These are phyloP conservation scores for Philotrypesis tridentata DNA, from an alignment of 1,140 invertebrate species.

Conservation along the genomic window DNA sequence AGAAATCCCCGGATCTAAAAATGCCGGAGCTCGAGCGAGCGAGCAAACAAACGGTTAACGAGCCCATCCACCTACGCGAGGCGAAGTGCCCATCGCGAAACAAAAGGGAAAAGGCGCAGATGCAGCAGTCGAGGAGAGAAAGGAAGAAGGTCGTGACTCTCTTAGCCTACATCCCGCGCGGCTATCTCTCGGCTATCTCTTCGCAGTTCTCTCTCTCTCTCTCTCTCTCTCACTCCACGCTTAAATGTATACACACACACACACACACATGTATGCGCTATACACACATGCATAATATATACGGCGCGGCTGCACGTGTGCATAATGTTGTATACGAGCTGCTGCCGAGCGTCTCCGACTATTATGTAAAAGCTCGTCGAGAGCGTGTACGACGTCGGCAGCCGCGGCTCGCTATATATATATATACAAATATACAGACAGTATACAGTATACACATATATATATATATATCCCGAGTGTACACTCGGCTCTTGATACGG, in stretches of 20 bases:
- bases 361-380: conserved; percentile 8
- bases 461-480: no score
- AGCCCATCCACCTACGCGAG: not conserved
- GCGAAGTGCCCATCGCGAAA: not conserved
- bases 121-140: conserved; percentile 52
- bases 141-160: conserved; percentile 72
- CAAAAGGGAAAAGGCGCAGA: conserved; percentile 38
- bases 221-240: no score
- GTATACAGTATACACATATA: no score
- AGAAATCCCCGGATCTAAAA: no score
- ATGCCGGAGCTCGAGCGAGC: not conserved
- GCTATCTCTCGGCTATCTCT: conserved; percentile 39
- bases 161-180: conserved; percentile 70
- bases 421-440: no score
- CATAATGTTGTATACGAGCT: conserved; percentile 15
- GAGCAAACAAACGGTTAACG: not conserved
- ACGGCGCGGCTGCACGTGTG: not conserved
- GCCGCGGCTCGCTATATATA: no score
- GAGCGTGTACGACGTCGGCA: no score
- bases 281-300: not conserved
- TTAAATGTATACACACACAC: no score
- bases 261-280: not conserved
- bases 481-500: no score
- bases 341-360: not conserved
- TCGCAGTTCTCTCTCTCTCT: not conserved